A percentile compares a stretch with the other conserved stretches of the same genome.
These are phyloP conservation scores for Nomada ruficornis DNA, from an alignment of 2,888 invertebrate genomes.

Conservation along the genomic window DNA sequence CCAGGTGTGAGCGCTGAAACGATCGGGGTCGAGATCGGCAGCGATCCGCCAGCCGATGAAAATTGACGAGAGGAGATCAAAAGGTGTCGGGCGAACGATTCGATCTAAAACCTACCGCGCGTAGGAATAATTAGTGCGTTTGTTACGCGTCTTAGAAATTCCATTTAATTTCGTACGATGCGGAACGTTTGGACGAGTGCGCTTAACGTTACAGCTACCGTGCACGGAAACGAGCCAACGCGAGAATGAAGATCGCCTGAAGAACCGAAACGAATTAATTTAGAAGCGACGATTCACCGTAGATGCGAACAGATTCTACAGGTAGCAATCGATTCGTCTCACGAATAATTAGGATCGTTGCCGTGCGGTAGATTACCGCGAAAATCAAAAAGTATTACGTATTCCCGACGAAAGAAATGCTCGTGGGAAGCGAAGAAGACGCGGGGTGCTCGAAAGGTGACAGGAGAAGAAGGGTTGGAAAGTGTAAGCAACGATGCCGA, in stretches of 20 bases:
- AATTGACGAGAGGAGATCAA: too few species aligned
- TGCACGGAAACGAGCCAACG: background rate
- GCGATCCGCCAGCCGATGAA: too few species aligned
- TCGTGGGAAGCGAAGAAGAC: background rate
- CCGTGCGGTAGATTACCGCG: background rate
- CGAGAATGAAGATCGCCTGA: too few species aligned
- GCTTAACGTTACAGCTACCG: background rate
- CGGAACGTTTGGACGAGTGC: conserved; percentile 12
- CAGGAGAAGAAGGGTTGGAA: background rate
- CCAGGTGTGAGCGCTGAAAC: background rate
- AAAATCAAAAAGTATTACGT: background rate
- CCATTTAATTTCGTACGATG: conserved; percentile 70
- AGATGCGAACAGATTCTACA: too few species aligned
- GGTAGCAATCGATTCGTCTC: too few species aligned
- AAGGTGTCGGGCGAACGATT: conserved; percentile 23
- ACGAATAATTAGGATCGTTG: background rate
- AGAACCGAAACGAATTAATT: conserved; percentile 18
- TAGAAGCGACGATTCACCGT: background rate
- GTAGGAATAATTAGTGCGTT: conserved; percentile 51
- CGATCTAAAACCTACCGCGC: conserved; percentile 48
- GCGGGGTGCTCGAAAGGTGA: background rate
- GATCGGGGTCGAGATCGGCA: background rate
- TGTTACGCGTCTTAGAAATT: conserved; percentile 74
- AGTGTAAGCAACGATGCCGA: conserved; percentile 25
- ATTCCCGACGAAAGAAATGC: conserved; percentile 1